A percentile compares a stretch with the other conserved stretches of the same genome.
Evolutionary conservation across 2,113 vertebrate genomes (phyloP).

Genomic region (Conger conger): DNA sequence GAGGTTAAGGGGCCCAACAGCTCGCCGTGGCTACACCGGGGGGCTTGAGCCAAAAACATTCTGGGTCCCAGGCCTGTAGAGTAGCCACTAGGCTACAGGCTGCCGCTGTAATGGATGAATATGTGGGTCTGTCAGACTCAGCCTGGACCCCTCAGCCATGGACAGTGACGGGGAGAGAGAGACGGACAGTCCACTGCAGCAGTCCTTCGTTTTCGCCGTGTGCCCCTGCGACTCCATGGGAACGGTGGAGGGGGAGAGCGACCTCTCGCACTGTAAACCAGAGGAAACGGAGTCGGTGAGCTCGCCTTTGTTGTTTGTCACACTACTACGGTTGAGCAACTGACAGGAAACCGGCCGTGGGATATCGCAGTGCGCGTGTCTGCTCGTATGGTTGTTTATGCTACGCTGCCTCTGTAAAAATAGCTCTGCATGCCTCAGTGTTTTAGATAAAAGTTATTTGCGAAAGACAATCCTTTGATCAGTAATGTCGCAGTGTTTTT

Average conservation of each 20-base stretch:
- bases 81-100: too few species aligned
- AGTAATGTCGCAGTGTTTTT: background rate
- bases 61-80: too few species aligned
- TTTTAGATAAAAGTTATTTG: background rate
- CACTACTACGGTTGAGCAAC: background rate
- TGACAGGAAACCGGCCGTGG: background rate
- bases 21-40: too few species aligned
- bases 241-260: slow-evolving; percentile 14
- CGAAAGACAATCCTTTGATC: background rate
- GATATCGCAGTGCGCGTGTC: background rate
- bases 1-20: too few species aligned
- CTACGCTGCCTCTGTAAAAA: background rate
- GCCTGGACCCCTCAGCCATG: slow-evolving; percentile 67
- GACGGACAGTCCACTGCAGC: slow-evolving; percentile 47
- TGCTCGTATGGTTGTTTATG: background rate
- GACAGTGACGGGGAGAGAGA: slow-evolving; percentile 77
- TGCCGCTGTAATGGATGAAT: slow-evolving; percentile 4
- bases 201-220: slow-evolving; percentile 40
- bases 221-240: slow-evolving; percentile 46
- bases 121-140: slow-evolving; percentile 69
- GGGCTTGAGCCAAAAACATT: too few species aligned
- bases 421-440: background rate
- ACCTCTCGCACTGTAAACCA: background rate
- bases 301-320: background rate
- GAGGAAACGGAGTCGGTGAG: slow-evolving; percentile 12